These are phyloP conservation scores for Exaiptasia diaphana DNA, from an alignment of 64 coral and sea anemone species.

Conservation along the genomic window DNA sequence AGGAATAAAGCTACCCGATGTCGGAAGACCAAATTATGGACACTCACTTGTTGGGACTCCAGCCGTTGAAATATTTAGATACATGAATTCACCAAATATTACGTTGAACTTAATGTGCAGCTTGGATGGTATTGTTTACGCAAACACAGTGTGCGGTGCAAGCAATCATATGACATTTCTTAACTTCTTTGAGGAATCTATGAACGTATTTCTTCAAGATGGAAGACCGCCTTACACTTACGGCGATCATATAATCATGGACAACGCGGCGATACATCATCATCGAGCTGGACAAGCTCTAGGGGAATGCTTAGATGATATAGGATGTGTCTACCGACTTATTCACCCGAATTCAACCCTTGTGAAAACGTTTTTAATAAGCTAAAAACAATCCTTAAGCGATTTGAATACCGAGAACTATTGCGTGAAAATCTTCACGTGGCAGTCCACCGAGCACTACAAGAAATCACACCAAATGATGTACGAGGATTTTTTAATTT, in stretches of 20 bases:
- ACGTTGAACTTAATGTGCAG: slow-evolving; percentile 28
- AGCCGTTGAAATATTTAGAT: background rate
- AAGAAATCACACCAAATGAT: slow-evolving; percentile 10
- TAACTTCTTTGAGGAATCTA: slow-evolving; percentile 29
- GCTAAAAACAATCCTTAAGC: slow-evolving; percentile 23
- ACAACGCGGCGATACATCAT: background rate
- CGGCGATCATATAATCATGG: slow-evolving; percentile 16
- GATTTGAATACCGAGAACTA: slow-evolving; percentile 46
- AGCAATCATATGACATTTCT: slow-evolving; percentile 38
- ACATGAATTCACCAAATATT: slow-evolving; percentile 28
- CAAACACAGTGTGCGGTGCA: slow-evolving; percentile 20
- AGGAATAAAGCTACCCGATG: slow-evolving; percentile 17
- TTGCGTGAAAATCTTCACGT: slow-evolving; percentile 32
- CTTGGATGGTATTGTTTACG: slow-evolving; percentile 42
- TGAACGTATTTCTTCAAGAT: background rate
- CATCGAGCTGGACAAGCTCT: background rate
- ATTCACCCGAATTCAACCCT: slow-evolving; percentile 34
- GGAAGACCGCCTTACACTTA: slow-evolving; percentile 15
- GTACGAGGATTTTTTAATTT: background rate
- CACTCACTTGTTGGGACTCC: slow-evolving; percentile 6
- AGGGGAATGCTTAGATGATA: slow-evolving; percentile 18
- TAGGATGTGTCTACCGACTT: slow-evolving; percentile 3
- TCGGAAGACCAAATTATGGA: slow-evolving; percentile 2
- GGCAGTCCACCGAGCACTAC: slow-evolving; percentile 23
- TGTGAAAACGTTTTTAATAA: slow-evolving; percentile 39